Evolutionary conservation across 2,113 vertebrate species (phyloP), one percentile per base, ranked within the genome.

Genomic region (Colius striatus): DNA sequence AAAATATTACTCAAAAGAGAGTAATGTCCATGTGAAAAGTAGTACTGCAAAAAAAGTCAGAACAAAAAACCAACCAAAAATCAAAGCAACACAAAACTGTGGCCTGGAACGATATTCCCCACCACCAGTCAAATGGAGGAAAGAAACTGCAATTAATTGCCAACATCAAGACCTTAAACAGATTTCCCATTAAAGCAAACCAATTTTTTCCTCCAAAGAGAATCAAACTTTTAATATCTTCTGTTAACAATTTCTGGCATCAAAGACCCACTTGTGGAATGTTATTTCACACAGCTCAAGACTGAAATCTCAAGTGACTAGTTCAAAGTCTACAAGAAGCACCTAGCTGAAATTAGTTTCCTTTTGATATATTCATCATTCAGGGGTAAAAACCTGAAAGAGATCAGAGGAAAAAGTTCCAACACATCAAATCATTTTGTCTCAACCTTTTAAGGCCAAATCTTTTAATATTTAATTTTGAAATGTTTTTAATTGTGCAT

Each of bases 1-100:
- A 96, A 96, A 94, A 20, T 94, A 95, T 94, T 95, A 96, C 53
- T 96, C 85, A 96, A 95, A 92, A 94, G 36, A 96, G 38, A 91
- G 62, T 91, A 57, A 29, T 93, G 34, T 92, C 66, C 76, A 90
- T 78, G 60, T 92, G 84, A 97, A 96, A 97, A 87, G 38, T 54
- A 77, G 61, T 75, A 81, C 63, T 82, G 84, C 63, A 95, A 89
- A 95, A 92, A 94, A 27, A 71, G n/a, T 77, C 66, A 95, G 71
- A 89, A 18, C 26, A 72, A 94, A 96, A 73, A 45, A 10, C 50
- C 21, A 48, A 47, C 2, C 13, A 27, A 43, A 67, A 50, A 32
- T 11, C 27, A 72, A 84, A 71, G 4, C 14, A 91, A 51, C 11
- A 71, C 3, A 41, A 58, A 96, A 20, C 26, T 38, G 13, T 54